Conservation (phyloP, 2,888 invertebrate genomes). For the Callosobruchus maculatus region DNA sequence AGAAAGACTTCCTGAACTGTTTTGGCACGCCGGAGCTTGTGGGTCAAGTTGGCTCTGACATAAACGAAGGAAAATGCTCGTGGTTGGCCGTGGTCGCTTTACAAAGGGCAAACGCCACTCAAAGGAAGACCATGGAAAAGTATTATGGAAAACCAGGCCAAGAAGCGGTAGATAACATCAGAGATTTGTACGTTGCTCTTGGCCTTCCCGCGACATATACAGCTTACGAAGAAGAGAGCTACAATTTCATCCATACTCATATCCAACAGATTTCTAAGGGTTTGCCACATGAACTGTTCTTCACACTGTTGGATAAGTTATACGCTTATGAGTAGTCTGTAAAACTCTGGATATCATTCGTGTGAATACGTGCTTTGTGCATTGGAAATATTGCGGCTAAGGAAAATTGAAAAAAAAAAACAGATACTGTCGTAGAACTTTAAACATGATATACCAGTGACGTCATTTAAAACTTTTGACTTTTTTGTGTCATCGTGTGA, state of each 20-base stretch:
- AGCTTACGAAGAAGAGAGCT: conserved; percentile 78
- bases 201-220: conserved; percentile 73
- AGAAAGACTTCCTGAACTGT: conserved; percentile 88
- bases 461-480: too few relatives aligned
- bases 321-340: conserved; percentile 52
- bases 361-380: background rate
- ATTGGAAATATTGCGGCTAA: background rate
- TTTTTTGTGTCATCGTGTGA: too few relatives aligned
- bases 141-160: conserved; percentile 70
- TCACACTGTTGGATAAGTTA: conserved; percentile 77
- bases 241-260: conserved; percentile 75
- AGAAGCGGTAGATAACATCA: conserved; percentile 65
- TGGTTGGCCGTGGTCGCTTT: conserved; percentile 91
- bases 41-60: conserved; percentile 89
- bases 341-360: background rate
- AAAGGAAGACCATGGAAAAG: conserved; percentile 69
- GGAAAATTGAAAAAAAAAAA: too few relatives aligned
- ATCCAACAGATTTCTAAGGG: conserved; percentile 81
- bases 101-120: conserved; percentile 68
- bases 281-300: conserved; percentile 76
- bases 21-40: conserved; percentile 81
- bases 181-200: conserved; percentile 72
- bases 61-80: conserved; percentile 93
- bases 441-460: too few relatives aligned
- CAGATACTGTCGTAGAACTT: too few relatives aligned